Evolutionary conservation across 2,113 vertebrate genomes (phyloP).

Genomic region (Gadus chalcogrammus): DNA sequence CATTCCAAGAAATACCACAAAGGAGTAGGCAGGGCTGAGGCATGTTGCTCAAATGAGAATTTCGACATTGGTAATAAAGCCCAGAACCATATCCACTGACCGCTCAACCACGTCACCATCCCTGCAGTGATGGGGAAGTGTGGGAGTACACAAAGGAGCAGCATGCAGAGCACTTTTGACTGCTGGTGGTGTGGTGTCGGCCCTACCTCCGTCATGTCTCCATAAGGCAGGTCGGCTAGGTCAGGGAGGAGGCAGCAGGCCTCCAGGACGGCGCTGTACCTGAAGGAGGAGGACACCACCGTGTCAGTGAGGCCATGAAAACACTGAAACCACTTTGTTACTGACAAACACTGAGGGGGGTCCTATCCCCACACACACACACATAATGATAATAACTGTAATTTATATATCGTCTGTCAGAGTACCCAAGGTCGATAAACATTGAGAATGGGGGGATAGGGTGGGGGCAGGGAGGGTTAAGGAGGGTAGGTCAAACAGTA

Average conservation of each 20-base stretch:
- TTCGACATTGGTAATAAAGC: not conserved
- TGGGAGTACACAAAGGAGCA: not conserved
- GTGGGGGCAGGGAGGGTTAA: too few species aligned
- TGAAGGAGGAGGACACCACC: constrained; percentile 27
- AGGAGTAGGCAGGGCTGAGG: too few species aligned
- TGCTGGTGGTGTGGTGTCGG: too few species aligned
- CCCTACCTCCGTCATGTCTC: constrained; percentile 81
- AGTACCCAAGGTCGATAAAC: too few species aligned
- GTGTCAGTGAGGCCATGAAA: not conserved
- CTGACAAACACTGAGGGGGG: not conserved
- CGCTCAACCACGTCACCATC: not conserved
- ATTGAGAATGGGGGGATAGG: too few species aligned
- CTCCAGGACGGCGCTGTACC: constrained; percentile 71
- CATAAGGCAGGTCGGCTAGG: constrained; percentile 69
- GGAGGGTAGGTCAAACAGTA: too few species aligned
- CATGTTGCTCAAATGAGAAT: too few species aligned
- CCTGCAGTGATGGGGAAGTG: not conserved
- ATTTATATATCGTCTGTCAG: too few species aligned
- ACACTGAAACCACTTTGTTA: not conserved
- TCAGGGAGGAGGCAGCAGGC: constrained; percentile 77
- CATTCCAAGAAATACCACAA: too few species aligned
- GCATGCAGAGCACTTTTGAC: too few species aligned
- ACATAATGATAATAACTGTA: too few species aligned
- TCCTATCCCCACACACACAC: not conserved
- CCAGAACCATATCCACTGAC: not conserved